phyloP scores from a whole-genome alignment of 2,113 vertebrate genomes.

The Neofelis nebulosa region DNA sequence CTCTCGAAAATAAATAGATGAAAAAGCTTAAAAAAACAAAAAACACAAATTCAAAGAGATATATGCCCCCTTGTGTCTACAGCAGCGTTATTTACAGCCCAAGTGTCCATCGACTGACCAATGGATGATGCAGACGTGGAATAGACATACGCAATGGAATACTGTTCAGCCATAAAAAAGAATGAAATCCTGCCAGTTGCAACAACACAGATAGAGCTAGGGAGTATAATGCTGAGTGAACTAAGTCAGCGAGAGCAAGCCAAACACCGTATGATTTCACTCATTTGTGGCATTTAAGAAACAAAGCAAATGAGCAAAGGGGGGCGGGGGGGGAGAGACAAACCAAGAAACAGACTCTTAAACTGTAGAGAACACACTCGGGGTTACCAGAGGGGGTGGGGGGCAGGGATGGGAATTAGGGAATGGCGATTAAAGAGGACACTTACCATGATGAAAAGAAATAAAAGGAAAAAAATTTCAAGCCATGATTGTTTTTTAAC shows the following conservation, averaged over 20 bases:
- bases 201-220: not conserved
- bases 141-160: not conserved
- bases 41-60: not conserved
- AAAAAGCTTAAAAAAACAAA: not conserved
- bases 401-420: not conserved
- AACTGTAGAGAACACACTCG: not conserved
- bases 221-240: not conserved
- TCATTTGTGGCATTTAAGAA: not conserved
- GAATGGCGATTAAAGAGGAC: not conserved
- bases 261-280: not conserved
- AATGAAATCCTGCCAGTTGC: not conserved
- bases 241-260: not conserved
- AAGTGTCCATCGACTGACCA: not conserved
- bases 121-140: not conserved
- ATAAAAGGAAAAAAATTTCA: not conserved
- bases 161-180: not conserved
- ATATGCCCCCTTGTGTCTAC: not conserved
- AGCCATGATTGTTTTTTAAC: not conserved
- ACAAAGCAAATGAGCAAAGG: not conserved
- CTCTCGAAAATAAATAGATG: no score
- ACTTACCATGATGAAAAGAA: not conserved
- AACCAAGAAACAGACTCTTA: not conserved
- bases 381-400: not conserved
- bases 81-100: not conserved
- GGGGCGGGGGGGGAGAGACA: not conserved